Base-by-base conservation (phyloP, 2,888 invertebrate genomes). In the Torymus auratus region DNA sequence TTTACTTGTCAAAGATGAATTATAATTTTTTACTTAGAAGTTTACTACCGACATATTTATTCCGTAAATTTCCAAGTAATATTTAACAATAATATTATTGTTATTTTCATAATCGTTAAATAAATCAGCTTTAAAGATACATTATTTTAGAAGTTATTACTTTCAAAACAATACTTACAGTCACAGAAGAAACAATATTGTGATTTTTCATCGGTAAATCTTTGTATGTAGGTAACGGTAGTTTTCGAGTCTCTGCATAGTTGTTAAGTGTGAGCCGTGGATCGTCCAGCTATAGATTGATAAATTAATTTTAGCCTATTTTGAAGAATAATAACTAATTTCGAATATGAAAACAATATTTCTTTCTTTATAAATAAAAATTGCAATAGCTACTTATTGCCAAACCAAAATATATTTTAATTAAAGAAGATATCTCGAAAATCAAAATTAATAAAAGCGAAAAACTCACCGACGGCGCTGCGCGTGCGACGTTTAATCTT, bases 131-230 rank as follows among this genome's bases (percentile, higher is more conserved):
- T 41, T 41, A 41, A 65, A 56, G 23, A 62, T n/a, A 70, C 17
- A 53, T 23, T 55, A 13, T 53, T 10, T 64, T 15, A 58, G 64
- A 60, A 10, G 55, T 64, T 17, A 17, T 50, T 53, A 60, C 14
- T 20, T 53, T 58, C 55, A 64, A 55, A 72, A 62, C 14, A 28
- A 53, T 4, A 74, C 82, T 65, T 79, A 86, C 85, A 68, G 83
- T 85, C 10, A 88, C 87, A 64, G 80, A 82, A 0, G 84, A 85
- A 73, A 83, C 85, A 60, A 86, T 72, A 79, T 67, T 83, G 53
- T 83, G 83, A 50, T 61, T 81, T 28, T 82, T 77, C 4, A 56
- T 61, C 7, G 84, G 82, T 11, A 81, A 56, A 41, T 84, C 84
- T 23, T 83, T 84, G 52, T 87, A 87, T 0, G 79, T 7, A 0